These are phyloP conservation scores for Tribolium madens DNA, from an alignment of 1,140 invertebrate species.

Conservation along the genomic window DNA sequence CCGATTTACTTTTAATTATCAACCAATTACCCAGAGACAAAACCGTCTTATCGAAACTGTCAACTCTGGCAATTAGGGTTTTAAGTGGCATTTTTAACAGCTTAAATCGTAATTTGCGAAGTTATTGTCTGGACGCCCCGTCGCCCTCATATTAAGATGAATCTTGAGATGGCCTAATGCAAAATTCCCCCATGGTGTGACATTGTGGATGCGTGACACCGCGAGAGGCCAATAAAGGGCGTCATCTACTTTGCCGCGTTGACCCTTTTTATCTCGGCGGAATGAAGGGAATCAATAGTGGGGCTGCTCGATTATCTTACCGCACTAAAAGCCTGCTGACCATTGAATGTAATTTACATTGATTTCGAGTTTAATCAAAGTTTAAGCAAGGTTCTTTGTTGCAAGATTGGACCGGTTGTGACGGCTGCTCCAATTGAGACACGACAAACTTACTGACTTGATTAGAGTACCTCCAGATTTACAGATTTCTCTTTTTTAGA, in stretches of 20 bases:
- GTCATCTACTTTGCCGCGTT: constrained; percentile 46
- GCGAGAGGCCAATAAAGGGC: constrained; percentile 54
- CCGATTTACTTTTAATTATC: constrained; percentile 46
- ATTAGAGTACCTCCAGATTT: neutral
- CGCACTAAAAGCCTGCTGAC: constrained; percentile 58
- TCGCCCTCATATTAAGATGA: neutral
- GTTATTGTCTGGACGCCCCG: constrained; percentile 1
- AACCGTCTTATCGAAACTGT: neutral
- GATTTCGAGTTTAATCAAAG: constrained; percentile 61
- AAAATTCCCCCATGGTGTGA: constrained; percentile 11
- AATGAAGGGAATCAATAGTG: constrained; percentile 54
- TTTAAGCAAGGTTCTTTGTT: constrained; percentile 59
- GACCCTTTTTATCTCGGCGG: constrained; percentile 55
- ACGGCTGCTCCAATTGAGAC: neutral
- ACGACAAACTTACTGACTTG: neutral
- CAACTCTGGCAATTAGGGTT: neutral
- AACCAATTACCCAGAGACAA: constrained; percentile 16
- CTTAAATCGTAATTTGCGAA: neutral
- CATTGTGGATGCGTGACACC: constrained; percentile 24
- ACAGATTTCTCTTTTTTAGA: neutral
- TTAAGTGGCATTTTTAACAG: neutral
- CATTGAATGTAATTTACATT: constrained; percentile 62
- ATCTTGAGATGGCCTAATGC: neutral
- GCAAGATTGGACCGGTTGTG: constrained; percentile 17
- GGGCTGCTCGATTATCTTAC: constrained; percentile 57